Base-by-base conservation (phyloP, 2,113 vertebrate genomes). In the Leuciscus idus region DNA sequence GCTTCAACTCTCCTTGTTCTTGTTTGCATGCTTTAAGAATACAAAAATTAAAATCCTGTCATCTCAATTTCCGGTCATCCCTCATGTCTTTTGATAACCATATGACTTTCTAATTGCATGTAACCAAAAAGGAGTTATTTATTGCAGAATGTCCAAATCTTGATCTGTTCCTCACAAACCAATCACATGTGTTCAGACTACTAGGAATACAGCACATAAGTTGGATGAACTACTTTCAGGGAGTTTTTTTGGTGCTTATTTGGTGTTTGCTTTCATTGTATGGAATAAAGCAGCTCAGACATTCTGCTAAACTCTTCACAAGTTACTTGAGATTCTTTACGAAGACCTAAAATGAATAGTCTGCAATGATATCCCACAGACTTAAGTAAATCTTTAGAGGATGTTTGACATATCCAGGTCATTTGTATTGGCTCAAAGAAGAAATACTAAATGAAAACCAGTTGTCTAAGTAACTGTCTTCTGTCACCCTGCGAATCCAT, bases 1-100 rank as follows among this genome's bases (percentile, higher is more conserved):
- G 98, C 98, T 94, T 95, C 92, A 94, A 93, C 92, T 92, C 92
- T 91, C 83, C 82, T 86, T 68, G 36, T 76, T 77, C 4, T 50
- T 82, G 0, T 28, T 30, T 55, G 15, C 5, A 21, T 33, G 15
- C 50, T 75, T 57, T 57, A 23, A 57, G 55, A 6, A 57, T 23
- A 23, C 55, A 23, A 57, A 55, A 57, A 57, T 23, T 8, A 1
- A 23, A 72, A 12, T 72, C 21, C 21, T 43, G 30, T 33, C 7
- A 68, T 8, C 6, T 3, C 33, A 33, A 6, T 36, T 36, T 19
- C 23, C 7, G 4, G 33, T 57, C 55, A 23, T 33, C 55, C 55
- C 19, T 68, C 17, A 21, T 36, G 17, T 70, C 26, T 68, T 72
- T 23, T 70, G 8, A 21, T 39, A 70, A 70, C 66, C 8, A 6